These are phyloP conservation scores for Drosophila formosana DNA, from an alignment of 2,888 invertebrate genomes.

Conservation along the genomic window DNA sequence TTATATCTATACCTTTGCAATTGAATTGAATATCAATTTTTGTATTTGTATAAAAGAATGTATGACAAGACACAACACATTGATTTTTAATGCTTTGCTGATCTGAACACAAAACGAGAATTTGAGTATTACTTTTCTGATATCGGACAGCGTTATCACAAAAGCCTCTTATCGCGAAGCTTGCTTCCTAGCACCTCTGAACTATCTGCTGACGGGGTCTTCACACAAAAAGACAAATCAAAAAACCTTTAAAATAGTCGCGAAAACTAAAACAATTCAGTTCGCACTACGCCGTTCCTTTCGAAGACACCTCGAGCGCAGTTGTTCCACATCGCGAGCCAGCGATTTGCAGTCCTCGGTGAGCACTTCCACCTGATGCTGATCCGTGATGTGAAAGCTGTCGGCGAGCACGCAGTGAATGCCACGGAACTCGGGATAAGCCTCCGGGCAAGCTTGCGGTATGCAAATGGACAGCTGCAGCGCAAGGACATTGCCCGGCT, in stretches of 20 bases:
- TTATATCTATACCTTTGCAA: too few species aligned
- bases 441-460: conserved; percentile 41
- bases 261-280: neutral
- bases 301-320: conserved; percentile 19
- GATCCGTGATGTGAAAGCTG: conserved; percentile 33
- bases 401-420: conserved; percentile 47
- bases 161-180: conserved; percentile 27
- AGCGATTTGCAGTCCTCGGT: conserved; percentile 30
- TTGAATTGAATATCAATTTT: too few species aligned
- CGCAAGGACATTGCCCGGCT: conserved; percentile 49
- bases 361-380: conserved; percentile 41
- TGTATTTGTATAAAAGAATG: neutral
- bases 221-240: neutral
- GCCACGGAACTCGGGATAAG: conserved; percentile 59
- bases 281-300: conserved; percentile 3
- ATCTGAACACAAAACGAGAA: neutral
- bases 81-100: conserved; percentile 23
- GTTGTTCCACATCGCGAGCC: conserved; percentile 24
- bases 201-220: neutral
- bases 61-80: conserved; percentile 10
- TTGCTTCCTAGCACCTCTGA: neutral
- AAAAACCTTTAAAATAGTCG: neutral
- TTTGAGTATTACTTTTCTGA: conserved; percentile 1
- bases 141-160: conserved; percentile 25
- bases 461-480: conserved; percentile 49